Percentiles rank a stretch among this genome's conserved stretches.
Conservation (phyloP, 2,888 invertebrate species). For the Pterobdella sp. region DNA sequence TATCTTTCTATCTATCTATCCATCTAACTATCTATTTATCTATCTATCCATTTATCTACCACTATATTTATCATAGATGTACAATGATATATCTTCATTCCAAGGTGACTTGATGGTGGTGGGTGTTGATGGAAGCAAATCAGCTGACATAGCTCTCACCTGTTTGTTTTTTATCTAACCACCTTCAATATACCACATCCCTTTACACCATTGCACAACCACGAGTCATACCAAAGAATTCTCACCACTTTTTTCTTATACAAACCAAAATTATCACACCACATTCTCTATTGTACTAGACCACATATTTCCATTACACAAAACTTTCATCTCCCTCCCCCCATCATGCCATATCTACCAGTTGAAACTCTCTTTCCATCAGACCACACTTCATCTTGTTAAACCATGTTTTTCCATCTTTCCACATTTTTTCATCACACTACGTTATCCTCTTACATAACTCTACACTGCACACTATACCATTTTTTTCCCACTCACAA, state of each 20-base stretch:
- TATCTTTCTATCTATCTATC: too few species aligned
- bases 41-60: too few species aligned
- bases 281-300: background rate
- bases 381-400: too few species aligned
- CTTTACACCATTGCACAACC: background rate
- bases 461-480: background rate
- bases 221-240: background rate
- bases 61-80: too few species aligned
- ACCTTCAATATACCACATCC: background rate
- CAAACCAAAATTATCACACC: background rate
- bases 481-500: background rate
- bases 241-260: background rate
- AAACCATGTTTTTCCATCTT: background rate
- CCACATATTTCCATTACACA: background rate
- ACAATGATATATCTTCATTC: background rate
- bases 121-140: slow-evolving; percentile 27
- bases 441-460: background rate
- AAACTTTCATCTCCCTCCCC: too few species aligned
- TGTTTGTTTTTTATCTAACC: slow-evolving; percentile 9
- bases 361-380: too few species aligned
- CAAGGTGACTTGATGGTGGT: slow-evolving; percentile 18
- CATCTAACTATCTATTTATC: too few species aligned
- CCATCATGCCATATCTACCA: too few species aligned
- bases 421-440: background rate
- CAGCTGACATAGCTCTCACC: slow-evolving; percentile 21